phyloP scores from a whole-genome alignment of 2,113 vertebrate genomes.

The Myotis lucifugus region DNA sequence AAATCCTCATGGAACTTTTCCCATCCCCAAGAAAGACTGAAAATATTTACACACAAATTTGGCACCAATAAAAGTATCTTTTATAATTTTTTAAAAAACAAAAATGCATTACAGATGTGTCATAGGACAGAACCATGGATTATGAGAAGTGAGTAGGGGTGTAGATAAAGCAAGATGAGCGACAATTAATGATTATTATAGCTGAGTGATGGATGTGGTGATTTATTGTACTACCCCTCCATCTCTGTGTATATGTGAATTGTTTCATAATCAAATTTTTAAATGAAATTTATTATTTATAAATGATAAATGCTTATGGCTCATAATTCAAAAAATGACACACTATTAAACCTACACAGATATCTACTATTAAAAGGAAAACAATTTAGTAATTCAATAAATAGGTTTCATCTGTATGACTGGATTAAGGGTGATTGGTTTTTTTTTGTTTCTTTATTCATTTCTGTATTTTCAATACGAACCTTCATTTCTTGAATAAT shows the following conservation, averaged over 20 bases:
- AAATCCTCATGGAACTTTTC: not conserved
- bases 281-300: slow-evolving; percentile 12
- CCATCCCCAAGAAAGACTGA: not conserved
- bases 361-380: slow-evolving; percentile 20
- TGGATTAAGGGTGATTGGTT: not conserved
- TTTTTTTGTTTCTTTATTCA: not conserved
- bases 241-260: not conserved
- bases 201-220: not conserved
- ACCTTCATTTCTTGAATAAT: not conserved
- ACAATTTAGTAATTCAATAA: not conserved
- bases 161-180: not conserved
- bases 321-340: not conserved
- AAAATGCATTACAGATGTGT: not conserved
- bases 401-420: not conserved
- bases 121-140: not conserved
- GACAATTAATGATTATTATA: not conserved
- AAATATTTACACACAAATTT: not conserved
- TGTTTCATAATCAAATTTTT: not conserved
- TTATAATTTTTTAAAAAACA: not conserved
- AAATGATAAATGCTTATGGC: slow-evolving; percentile 16
- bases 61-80: not conserved
- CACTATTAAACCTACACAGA: not conserved
- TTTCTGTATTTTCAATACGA: not conserved
- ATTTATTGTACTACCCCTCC: not conserved
- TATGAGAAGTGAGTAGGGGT: not conserved